Evolutionary conservation across 2,888 invertebrate species (phyloP).

Genomic region (Mesorhabditis spiculigera): DNA sequence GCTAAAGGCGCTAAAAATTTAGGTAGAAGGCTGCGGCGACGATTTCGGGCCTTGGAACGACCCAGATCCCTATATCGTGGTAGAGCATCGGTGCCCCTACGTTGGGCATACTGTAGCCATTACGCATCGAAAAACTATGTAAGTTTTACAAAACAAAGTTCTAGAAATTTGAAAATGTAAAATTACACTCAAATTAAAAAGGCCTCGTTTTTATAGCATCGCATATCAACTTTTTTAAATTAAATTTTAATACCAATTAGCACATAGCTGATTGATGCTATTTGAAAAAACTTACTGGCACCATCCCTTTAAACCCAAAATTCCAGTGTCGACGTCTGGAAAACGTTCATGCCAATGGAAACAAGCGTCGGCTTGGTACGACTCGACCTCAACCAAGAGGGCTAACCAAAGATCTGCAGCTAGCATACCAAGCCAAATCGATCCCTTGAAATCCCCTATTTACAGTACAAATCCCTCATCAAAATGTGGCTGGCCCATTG

Average conservation of each 20-base stretch:
- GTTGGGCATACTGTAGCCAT: constrained; percentile 26
- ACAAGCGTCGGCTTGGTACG: not conserved
- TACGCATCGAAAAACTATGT: constrained; percentile 15
- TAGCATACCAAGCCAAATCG: no score
- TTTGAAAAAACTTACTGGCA: no score
- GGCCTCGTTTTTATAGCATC: no score
- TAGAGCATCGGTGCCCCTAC: constrained; percentile 27
- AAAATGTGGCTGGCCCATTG: no score
- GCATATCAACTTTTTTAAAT: no score
- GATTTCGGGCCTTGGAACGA: constrained; percentile 35
- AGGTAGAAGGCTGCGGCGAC: constrained; percentile 27
- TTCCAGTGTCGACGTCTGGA: not conserved
- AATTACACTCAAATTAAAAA: no score
- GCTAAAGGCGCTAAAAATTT: not conserved
- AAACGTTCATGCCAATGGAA: not conserved
- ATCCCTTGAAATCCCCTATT: no score
- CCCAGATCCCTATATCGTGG: constrained; percentile 29
- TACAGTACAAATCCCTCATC: no score
- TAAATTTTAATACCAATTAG: no score
- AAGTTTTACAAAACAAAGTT: not conserved
- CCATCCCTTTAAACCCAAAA: not conserved
- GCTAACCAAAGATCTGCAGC: not conserved
- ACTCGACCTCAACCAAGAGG: constrained; percentile 4
- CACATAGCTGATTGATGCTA: no score
- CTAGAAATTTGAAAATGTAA: not conserved